These are phyloP conservation scores for Physella acuta DNA, from an alignment of 1,140 invertebrate genomes.

Conservation along the genomic window DNA sequence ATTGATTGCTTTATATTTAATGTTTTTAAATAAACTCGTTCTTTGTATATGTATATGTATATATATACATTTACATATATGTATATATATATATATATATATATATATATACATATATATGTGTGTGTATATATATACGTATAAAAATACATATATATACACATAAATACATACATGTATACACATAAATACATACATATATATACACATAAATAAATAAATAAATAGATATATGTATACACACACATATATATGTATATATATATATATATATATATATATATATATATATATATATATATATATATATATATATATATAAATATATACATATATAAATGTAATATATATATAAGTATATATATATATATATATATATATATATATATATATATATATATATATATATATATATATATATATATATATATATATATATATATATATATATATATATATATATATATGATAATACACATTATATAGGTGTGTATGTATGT, in stretches of 20 bases:
- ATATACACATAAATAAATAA: no score
- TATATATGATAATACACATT: neutral
- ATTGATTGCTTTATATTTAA: neutral
- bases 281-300: neutral
- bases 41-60: neutral
- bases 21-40: neutral
- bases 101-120: neutral
- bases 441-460: constrained; percentile 14
- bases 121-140: no score
- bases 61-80: neutral
- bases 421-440: constrained; percentile 14
- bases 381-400: neutral
- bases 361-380: neutral
- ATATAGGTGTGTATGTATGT: no score
- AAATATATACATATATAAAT: no score
- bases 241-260: neutral
- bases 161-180: no score
- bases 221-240: no score
- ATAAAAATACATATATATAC: no score
- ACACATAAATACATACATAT: no score
- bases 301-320: neutral
- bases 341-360: no score
- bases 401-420: constrained; percentile 14
- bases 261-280: neutral
- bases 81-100: neutral